Evolutionary conservation across 2,888 invertebrate genomes (phyloP), one percentile per base, ranked within the genome.

Genomic region (Machimus rusticus): DNA sequence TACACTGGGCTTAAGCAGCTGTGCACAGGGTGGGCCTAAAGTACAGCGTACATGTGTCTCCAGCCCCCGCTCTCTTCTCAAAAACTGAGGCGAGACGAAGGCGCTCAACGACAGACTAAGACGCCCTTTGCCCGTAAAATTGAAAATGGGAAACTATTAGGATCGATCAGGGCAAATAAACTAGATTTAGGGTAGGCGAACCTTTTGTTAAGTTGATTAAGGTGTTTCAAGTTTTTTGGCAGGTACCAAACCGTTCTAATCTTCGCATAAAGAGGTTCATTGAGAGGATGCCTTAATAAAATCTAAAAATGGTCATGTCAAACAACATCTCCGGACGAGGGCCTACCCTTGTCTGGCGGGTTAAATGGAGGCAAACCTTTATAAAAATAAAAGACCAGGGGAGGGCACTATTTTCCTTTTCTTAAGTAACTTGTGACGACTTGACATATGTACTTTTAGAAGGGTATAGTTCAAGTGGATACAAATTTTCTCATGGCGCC

Each of bases 151-250:
- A 81, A 81, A 81, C 81, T 81, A 81, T 81, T 81, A 81, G 81
- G 81, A 81, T 81, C 81, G 81, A 81, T 81, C 81, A 81, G 81
- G 81, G 55, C 81, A 81, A 81, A 81, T 81, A 81, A 81, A 81
- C 51, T 51, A 81, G 81, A 81, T 81, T 81, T 81, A 51, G 55
- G 51, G 81, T 14, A 55, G 81, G 55, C 31, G 34, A 51, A 81
- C 55, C 81, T 81, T 81, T 81, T 81, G 81, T 81, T 81, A 85
- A 86, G 46, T 86, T 74, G 85, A 86, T 86, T 86, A 86, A 86
- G 74, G 74, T 86, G 85, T 86, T 86, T 85, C 51, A 74, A 86
- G 74, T 74, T 86, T 86, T 86, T 86, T 76, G 85, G 74, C 85
- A 86, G 85, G 85, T 86, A 86, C 66, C 84, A 81, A 46, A 34